phyloP scores from a whole-genome alignment of 2,113 vertebrate genomes.

The Passer montanus region DNA sequence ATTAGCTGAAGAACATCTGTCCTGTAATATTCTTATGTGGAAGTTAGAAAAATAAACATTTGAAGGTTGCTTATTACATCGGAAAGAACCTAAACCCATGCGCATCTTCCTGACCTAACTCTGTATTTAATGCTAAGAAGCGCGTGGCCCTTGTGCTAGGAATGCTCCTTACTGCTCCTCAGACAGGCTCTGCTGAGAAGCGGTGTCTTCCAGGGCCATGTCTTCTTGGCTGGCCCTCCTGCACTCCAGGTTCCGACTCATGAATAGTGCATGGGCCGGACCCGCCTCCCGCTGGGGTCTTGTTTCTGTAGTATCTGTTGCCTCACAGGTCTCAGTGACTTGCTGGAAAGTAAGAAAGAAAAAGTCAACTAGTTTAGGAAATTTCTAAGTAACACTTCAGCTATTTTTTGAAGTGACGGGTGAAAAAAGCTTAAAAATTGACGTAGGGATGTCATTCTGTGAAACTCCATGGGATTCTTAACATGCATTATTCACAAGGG shows the following conservation, averaged over 20 bases:
- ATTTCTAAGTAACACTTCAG: background rate
- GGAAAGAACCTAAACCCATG: background rate
- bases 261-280: background rate
- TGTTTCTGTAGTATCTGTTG: slow-evolving; percentile 63
- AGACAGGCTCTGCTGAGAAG: slow-evolving; percentile 68
- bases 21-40: background rate
- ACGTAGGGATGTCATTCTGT: background rate
- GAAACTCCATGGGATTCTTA: slow-evolving; percentile 12
- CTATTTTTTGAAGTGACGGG: slow-evolving; percentile 16
- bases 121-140: background rate
- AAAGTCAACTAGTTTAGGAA: background rate
- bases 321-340: slow-evolving; percentile 80
- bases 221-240: slow-evolving; percentile 70
- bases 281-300: background rate
- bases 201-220: slow-evolving; percentile 65
- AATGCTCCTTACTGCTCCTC: slow-evolving; percentile 51
- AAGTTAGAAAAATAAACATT: slow-evolving; percentile 64
- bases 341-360: slow-evolving; percentile 70
- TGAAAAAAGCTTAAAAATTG: background rate
- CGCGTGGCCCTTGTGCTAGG: accelerated
- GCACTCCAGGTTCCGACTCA: slow-evolving; percentile 44
- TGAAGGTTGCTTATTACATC: slow-evolving; percentile 8
- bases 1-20: background rate
- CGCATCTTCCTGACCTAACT: background rate
- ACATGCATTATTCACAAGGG: slow-evolving; percentile 36